phyloP scores from a whole-genome alignment of 2,888 invertebrate genomes.

The Coremacera marginata region DNA sequence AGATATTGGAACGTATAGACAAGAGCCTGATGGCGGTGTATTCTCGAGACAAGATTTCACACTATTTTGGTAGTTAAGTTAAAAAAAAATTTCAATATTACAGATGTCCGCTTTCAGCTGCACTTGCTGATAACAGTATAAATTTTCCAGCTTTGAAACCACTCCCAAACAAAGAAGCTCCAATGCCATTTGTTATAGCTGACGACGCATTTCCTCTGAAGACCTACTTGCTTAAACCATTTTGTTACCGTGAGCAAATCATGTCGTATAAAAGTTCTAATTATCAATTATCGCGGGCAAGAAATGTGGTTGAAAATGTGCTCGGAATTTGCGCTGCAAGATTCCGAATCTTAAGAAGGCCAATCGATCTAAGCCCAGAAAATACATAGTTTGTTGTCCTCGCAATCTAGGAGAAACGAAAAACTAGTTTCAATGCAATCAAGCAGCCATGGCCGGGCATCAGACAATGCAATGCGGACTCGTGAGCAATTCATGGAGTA shows the following conservation, averaged over 20 bases:
- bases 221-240: too few species aligned
- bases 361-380: slow-evolving; percentile 30
- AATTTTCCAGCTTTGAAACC: slow-evolving; percentile 32
- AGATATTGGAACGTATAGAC: slow-evolving; percentile 5
- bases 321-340: too few species aligned
- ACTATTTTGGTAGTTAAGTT: neutral
- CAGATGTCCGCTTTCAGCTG: slow-evolving; percentile 35
- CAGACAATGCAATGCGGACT: too few species aligned
- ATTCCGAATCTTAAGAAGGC: slow-evolving; percentile 25
- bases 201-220: too few species aligned
- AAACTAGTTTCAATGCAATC: neutral
- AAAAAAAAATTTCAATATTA: neutral
- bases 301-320: too few species aligned
- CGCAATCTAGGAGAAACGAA: slow-evolving; percentile 1
- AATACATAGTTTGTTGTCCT: slow-evolving; percentile 23
- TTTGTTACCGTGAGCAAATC: too few species aligned
- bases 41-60: neutral
- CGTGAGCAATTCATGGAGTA: too few species aligned
- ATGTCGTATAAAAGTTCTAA: too few species aligned
- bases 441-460: neutral
- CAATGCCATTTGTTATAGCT: too few species aligned
- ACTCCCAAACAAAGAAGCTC: slow-evolving; percentile 14
- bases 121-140: neutral
- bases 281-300: too few species aligned
- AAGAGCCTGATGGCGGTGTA: neutral